Base-by-base conservation (phyloP, 2,797 vertebrate genomes). In the Cossypha caffra region DNA sequence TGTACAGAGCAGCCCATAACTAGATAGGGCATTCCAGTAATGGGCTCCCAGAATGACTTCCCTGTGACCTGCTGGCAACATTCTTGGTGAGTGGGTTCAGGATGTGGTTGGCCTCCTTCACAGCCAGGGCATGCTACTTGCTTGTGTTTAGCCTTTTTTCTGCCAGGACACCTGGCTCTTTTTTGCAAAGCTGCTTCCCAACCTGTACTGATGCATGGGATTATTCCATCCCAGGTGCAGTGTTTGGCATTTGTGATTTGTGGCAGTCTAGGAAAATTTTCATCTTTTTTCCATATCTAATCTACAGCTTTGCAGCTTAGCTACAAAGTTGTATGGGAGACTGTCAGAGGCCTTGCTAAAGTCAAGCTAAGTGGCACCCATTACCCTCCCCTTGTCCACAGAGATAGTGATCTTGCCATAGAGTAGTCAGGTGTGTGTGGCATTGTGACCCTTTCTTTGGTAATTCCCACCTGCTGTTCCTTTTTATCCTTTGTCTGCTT, bases 1-100 rank as follows among this genome's bases (percentile, higher is more conserved):
- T 23, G 24, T 51, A 23, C 37, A 69, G 38, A 29, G 16, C 59
- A 87, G 24, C 43, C 29, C 48, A 37, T 52, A 80, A 66, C 31
- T 47, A 14, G 9, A 8, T 0, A 5, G 15, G 21, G 3, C 61
- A 25, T 33, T 75, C 16, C 21, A 68, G 13, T 9, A 1, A 7
- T 50, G 48, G 8, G 37, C 15, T 67, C 51, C 33, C 7, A 57
- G 54, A n/a, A 59, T 9, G 23, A 23, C 5, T 61, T 64, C 25
- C 21, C 28, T 64, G 38, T 35, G 58, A 68, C 28, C 28, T 50
- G 38, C 51, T 72, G 72, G 31, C 42, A 43, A 2, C 11, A 6
- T 31, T 55, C 16, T 33, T 61, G 29, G 26, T 40, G 26, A 50
- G 63, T 14, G 57, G 6, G 6, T 64, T 16, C 43, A n/a, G 47